Conservation (phyloP, 2,888 invertebrate species). For the Glaucopsyche alexis region DNA sequence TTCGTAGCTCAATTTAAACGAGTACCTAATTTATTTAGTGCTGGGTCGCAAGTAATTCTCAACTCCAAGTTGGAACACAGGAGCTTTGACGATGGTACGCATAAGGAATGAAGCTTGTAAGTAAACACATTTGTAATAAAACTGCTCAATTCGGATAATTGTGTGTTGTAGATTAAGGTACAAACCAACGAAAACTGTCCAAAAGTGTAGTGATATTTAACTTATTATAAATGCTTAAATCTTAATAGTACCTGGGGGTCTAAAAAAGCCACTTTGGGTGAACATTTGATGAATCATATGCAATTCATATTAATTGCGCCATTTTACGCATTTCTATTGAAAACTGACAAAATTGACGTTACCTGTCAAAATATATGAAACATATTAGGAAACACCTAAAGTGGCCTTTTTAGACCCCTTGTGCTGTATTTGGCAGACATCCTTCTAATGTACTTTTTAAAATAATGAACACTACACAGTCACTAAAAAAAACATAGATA, state of each 20-base stretch:
- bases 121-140: neutral
- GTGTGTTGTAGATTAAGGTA: constrained; percentile 14
- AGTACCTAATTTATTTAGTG: too few relatives aligned
- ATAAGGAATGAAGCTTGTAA: neutral
- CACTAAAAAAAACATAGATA: neutral
- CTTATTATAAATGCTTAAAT: neutral
- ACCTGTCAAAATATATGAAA: too few relatives aligned
- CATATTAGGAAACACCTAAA: too few relatives aligned
- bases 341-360: too few relatives aligned
- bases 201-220: neutral
- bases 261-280: too few relatives aligned
- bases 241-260: neutral
- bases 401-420: too few relatives aligned
- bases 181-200: constrained; percentile 18
- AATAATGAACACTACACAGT: neutral
- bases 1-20: too few relatives aligned
- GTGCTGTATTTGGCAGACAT: neutral
- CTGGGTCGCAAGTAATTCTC: neutral
- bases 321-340: too few relatives aligned
- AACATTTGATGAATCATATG: too few relatives aligned
- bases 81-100: neutral
- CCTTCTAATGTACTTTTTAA: neutral
- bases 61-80: neutral
- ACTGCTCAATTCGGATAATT: constrained; percentile 17
- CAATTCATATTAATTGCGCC: too few relatives aligned